phyloP scores from a whole-genome alignment of 2,113 vertebrate genomes.

The Leptobrachium ailaonicum region DNA sequence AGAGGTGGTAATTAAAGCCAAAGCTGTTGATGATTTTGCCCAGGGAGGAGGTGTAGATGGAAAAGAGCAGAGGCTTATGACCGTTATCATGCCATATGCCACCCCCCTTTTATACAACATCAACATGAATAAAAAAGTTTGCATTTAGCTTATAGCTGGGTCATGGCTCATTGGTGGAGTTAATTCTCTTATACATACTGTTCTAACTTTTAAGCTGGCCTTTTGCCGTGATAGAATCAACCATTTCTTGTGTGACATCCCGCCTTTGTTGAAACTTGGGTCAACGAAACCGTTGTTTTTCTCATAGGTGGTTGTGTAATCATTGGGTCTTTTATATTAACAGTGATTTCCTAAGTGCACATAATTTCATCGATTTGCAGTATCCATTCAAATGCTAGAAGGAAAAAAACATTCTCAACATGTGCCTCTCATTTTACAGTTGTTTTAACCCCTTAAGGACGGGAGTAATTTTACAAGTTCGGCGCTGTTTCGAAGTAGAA shows the following conservation, averaged over 20 bases:
- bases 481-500: too few species aligned
- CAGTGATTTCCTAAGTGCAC: slow-evolving; percentile 9
- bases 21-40: too few species aligned
- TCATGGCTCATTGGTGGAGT: slow-evolving; percentile 19
- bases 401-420: slow-evolving; percentile 30
- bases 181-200: slow-evolving; percentile 27
- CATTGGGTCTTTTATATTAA: slow-evolving; percentile 12
- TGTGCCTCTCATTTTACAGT: slow-evolving; percentile 33
- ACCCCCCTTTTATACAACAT: slow-evolving; percentile 9
- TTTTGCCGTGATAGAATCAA: slow-evolving; percentile 28
- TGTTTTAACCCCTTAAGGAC: neutral
- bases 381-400: slow-evolving; percentile 9
- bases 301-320: slow-evolving; percentile 20
- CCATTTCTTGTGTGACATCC: slow-evolving; percentile 43
- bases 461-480: too few species aligned
- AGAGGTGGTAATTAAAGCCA: too few species aligned
- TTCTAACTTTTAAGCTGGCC: slow-evolving; percentile 4
- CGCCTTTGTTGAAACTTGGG: slow-evolving; percentile 25
- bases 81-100: slow-evolving; percentile 37
- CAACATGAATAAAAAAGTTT: slow-evolving; percentile 32
- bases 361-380: slow-evolving; percentile 28
- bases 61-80: too few species aligned
- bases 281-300: slow-evolving; percentile 29
- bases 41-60: too few species aligned
- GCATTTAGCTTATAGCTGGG: slow-evolving; percentile 3